Base-by-base conservation (phyloP, 2,113 vertebrate species). In the Blennius ocellaris region DNA sequence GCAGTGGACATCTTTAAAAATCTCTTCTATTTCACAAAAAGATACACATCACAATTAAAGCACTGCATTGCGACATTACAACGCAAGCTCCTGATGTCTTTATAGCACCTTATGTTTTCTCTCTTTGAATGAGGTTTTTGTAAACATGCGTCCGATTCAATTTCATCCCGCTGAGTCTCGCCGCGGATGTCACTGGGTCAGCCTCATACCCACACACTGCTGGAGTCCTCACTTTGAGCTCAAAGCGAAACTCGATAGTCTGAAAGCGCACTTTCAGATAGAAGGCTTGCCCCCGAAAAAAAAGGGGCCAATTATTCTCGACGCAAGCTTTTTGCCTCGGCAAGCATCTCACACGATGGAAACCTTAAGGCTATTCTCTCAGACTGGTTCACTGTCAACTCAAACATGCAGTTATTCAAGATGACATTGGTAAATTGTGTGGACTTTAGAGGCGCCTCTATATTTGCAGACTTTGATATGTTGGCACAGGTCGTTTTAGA, bases 151-250 rank as follows among this genome's bases (percentile, higher is more conserved):
- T 37, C 53, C 36, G 8, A 40, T 17, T 67, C 30, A 14, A 44
- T 17, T 55, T 55, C 30, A 15, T 67, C 45, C 55, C n/a, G 39
- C n/a, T 55, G 14, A 11, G 40, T 38, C 65, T 39, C 54, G 21
- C 40, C 30, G 36, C 45, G 38, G 41, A 67, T 55, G 64, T 69
- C 66, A 49, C 43, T 2, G 45, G 54, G 48, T 69, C 12, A 57
- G 17, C 66, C 44, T 49, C 15, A 49, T 57, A 16, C 40, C 44
- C 37, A 40, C 17, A 17, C 51, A 36, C 39, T 52, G 62, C 47
- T 52, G 49, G 48, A 65, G 49, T 57, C 36, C 44, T 38, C 11
- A 57, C 15, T 21, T n/a, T 67, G 21, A 67, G 37, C n/a, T 67
- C 14, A 38, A 49, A 65, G 50, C 39, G n/a, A 44, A 4, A 57